Evolutionary conservation across 2,888 invertebrate genomes (phyloP), one percentile per base, ranked within the genome.

Genomic region (Apamea epomidion): DNA sequence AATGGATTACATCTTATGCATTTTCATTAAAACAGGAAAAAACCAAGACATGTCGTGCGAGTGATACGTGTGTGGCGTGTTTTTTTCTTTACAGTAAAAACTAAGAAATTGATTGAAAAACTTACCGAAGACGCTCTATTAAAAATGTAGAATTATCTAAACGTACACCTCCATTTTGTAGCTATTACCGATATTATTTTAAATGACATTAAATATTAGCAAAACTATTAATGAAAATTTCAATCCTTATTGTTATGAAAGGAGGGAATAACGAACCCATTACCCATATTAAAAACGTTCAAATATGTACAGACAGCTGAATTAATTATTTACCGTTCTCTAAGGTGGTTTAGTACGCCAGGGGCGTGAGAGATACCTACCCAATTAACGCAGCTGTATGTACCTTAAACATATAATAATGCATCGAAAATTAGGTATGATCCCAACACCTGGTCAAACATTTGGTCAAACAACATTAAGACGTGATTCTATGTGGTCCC

Each of bases 371-470:
- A 64, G 37, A 12, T 67, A 76, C 67, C 18, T 51, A 45, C n/a
- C 60, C 51, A 82, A 82, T 76, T 68, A 82, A 71, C 37, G 51
- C 54, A 76, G 76, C 82, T 81, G 62, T 42, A 25, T 32, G 12
- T 71, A 64, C 76, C 16, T 65, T 21, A 51, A 60, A 77, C 42
- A 71, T 73, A 69, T 68, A 83, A 76, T 67, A 83, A 62, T 32
- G 54, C 83, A 85, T 88, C 74, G 67, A 86, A 88, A 91, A 92
- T 91, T 91, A 90, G 88, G 79, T 83, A 87, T 78, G 84, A 88
- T 87, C 84, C 82, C 75, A 84, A 87, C 91, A 92, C 90, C 91
- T 92, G 93, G 84, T 83, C 87, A 88, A 92, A 92, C 85, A 89
- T 90, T 90, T 89, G 86, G 86, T 84, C 12, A 81, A 68, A 73